Evolutionary conservation across 2,888 invertebrate species (phyloP).

Genomic region (Tillus elongatus): DNA sequence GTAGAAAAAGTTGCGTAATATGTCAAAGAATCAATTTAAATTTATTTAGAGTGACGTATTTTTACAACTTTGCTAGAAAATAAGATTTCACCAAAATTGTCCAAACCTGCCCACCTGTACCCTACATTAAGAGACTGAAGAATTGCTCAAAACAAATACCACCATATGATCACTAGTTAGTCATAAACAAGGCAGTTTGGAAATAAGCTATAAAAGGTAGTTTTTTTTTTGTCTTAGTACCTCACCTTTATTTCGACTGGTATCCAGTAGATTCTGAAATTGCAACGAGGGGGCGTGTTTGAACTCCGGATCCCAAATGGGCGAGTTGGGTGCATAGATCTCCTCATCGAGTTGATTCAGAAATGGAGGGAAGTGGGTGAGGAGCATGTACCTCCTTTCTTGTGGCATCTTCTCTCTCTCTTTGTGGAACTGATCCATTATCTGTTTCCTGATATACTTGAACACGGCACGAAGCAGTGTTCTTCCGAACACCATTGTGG

Average conservation of each 20-base stretch:
- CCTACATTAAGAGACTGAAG: no score
- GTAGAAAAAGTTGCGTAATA: no score
- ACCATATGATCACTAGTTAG: no score
- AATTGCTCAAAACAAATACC: no score
- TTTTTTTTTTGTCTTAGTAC: no score
- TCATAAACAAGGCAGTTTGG: no score
- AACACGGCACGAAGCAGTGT: conserved; percentile 80
- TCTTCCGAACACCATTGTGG: conserved; percentile 83
- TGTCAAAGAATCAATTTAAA: no score
- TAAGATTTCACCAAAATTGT: no score
- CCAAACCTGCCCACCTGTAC: no score
- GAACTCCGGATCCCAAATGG: conserved; percentile 91
- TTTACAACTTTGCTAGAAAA: no score
- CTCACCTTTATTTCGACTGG: conserved; percentile 40
- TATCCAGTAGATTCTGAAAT: conserved; percentile 54
- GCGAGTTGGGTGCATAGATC: conserved; percentile 74
- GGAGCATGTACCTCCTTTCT: conserved; percentile 71
- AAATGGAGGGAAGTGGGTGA: conserved; percentile 89
- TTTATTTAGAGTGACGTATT: no score
- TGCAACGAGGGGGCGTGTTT: conserved; percentile 62
- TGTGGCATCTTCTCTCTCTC: conserved; percentile 85
- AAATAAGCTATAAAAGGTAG: no score
- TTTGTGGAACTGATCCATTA: conserved; percentile 83
- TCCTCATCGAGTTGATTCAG: conserved; percentile 81
- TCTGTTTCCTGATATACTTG: conserved; percentile 65